These are phyloP conservation scores for Baccha elongata DNA, from an alignment of 2,888 invertebrate species.

Conservation along the genomic window DNA sequence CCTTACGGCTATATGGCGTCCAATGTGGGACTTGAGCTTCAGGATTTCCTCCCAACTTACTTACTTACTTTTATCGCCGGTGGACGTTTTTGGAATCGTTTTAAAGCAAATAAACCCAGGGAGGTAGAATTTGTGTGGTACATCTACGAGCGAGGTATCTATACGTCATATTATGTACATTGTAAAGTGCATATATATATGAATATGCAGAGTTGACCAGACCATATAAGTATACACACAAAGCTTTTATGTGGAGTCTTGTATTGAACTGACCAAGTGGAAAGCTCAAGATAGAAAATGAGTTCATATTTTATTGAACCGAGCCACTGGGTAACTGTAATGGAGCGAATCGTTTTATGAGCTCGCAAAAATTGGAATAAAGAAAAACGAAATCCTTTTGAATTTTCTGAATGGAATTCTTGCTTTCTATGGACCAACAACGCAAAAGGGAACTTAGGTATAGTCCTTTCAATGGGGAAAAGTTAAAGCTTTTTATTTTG, in stretches of 20 bases:
- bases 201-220: no score
- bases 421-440: not conserved
- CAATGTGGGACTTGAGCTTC: conserved; percentile 4
- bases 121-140: conserved; percentile 23
- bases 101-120: conserved; percentile 55
- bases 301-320: conserved; percentile 71
- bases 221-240: no score
- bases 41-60: conserved; percentile 17
- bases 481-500: not conserved
- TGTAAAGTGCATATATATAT: not conserved
- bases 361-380: conserved; percentile 44
- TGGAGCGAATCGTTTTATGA: conserved; percentile 69
- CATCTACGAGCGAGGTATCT: not conserved
- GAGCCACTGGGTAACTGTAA: conserved; percentile 66
- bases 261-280: conserved; percentile 70
- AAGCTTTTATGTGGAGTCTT: conserved; percentile 59
- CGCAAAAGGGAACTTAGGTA: not conserved
- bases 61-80: not conserved
- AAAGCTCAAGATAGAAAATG: conserved; percentile 72
- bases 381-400: conserved; percentile 27
- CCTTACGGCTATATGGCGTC: conserved; percentile 17
- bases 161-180: not conserved
- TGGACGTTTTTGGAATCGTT: conserved; percentile 28
- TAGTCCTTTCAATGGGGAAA: not conserved
- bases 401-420: conserved; percentile 38